A percentile compares a stretch with the other conserved stretches of the same genome.
Conservation (phyloP, 2,888 invertebrate genomes). For the Chrysolina americana region DNA sequence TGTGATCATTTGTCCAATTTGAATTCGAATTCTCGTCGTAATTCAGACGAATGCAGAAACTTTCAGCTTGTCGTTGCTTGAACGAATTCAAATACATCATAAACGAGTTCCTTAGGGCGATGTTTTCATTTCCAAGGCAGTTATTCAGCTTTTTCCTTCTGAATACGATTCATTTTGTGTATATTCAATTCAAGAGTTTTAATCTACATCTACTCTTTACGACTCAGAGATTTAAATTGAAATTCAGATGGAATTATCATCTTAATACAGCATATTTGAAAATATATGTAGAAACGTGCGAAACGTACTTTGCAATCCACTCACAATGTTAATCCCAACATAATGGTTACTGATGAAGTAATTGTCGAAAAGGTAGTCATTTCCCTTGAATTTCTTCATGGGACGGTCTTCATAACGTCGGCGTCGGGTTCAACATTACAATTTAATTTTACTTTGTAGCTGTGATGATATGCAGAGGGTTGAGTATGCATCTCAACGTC, state of each 20-base stretch:
- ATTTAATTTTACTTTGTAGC: no score
- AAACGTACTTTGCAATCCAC: no score
- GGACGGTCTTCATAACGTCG: no score
- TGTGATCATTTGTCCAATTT: not conserved
- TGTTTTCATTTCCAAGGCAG: slow-evolving; percentile 4
- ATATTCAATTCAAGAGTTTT: not conserved
- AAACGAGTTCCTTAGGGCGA: slow-evolving; percentile 1
- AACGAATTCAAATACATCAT: not conserved
- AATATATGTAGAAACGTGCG: not conserved
- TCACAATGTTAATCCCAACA: no score
- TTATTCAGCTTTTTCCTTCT: slow-evolving; percentile 4
- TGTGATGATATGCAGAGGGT: no score
- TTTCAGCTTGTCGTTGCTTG: not conserved
- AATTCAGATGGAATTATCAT: slow-evolving; percentile 2
- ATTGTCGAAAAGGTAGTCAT: no score
- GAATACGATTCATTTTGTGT: slow-evolving; percentile 3
- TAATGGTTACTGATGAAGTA: no score
- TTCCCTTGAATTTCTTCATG: no score
- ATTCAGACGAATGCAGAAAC: not conserved
- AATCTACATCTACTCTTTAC: not conserved
- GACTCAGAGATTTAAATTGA: not conserved
- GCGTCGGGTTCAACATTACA: no score
- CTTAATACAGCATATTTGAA: not conserved
- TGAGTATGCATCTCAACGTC: no score
- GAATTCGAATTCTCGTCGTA: not conserved